Percentiles rank a stretch among this genome's conserved stretches.
Conservation (phyloP, 2,113 vertebrate species). For the Protobothrops mucrosquamatus region DNA sequence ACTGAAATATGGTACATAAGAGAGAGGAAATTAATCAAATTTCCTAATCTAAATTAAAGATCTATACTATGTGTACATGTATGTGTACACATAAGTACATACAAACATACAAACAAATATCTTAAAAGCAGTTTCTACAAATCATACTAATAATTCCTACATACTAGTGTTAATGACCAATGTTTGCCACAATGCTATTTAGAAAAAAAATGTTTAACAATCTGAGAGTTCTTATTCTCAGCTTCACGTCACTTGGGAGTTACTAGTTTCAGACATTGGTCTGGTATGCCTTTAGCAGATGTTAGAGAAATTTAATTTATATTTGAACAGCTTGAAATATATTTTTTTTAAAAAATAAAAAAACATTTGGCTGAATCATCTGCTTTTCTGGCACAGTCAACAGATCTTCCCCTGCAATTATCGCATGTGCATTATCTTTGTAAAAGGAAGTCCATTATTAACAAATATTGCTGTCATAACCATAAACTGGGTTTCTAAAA, state of each 20-base stretch:
- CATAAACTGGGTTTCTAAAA: not conserved
- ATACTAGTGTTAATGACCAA: not conserved
- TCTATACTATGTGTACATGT: not conserved
- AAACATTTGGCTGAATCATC: conserved; percentile 11
- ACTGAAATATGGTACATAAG: not conserved
- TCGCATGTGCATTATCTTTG: not conserved
- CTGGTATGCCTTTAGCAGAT: not conserved
- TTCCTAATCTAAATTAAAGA: no score
- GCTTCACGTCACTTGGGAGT: not conserved
- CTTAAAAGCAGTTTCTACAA: not conserved
- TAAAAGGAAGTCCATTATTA: not conserved
- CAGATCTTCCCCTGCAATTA: not conserved
- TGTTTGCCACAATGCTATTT: not conserved
- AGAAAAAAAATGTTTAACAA: not conserved
- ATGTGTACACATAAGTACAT: not conserved
- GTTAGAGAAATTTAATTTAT: conserved; percentile 3
- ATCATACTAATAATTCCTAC: not conserved
- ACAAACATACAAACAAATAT: not conserved
- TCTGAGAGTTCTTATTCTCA: not conserved
- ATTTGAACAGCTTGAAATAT: conserved; percentile 34
- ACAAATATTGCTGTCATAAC: not conserved
- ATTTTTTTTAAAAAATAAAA: not conserved
- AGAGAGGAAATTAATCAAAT: no score
- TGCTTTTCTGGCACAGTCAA: conserved; percentile 9
- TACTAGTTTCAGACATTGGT: not conserved